These are phyloP conservation scores for Pygathrix nemaeus DNA, from an alignment of 2,113 vertebrate species.

Conservation along the genomic window DNA sequence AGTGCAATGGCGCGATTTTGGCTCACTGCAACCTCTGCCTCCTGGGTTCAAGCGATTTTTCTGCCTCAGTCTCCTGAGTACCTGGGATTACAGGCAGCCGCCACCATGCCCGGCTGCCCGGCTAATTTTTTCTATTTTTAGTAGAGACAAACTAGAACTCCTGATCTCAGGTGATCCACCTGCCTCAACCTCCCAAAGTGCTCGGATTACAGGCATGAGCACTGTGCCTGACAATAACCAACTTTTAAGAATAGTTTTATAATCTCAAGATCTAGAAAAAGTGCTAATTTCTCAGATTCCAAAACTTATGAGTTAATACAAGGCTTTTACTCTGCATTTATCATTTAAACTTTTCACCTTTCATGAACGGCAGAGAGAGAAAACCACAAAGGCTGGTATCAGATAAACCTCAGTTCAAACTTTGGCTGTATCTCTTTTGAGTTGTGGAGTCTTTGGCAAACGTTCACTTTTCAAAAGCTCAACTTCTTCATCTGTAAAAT, in stretches of 20 bases:
- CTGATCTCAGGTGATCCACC: too few relatives aligned
- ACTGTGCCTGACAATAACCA: background rate
- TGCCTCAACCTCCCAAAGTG: too few relatives aligned
- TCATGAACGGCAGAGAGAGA: background rate
- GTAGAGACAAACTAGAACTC: too few relatives aligned
- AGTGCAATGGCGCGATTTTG: too few relatives aligned
- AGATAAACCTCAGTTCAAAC: background rate
- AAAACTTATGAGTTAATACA: background rate
- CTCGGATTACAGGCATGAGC: too few relatives aligned
- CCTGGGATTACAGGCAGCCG: too few relatives aligned
- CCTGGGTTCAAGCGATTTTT: too few relatives aligned
- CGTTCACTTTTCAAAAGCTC: background rate
- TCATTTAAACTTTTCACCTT: background rate
- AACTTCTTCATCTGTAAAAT: background rate
- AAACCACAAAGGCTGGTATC: background rate
- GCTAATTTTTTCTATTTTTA: too few relatives aligned
- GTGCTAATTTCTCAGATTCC: background rate
- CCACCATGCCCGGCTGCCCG: too few relatives aligned
- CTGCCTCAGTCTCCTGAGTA: too few relatives aligned
- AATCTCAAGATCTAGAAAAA: background rate
- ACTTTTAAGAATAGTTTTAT: background rate
- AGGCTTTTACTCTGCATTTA: background rate
- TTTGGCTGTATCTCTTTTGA: background rate
- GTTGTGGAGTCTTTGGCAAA: background rate
- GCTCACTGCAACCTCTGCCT: too few relatives aligned